These are phyloP conservation scores for Tanytarsus gracilentus DNA, from an alignment of 2,888 invertebrate genomes.

Conservation along the genomic window DNA sequence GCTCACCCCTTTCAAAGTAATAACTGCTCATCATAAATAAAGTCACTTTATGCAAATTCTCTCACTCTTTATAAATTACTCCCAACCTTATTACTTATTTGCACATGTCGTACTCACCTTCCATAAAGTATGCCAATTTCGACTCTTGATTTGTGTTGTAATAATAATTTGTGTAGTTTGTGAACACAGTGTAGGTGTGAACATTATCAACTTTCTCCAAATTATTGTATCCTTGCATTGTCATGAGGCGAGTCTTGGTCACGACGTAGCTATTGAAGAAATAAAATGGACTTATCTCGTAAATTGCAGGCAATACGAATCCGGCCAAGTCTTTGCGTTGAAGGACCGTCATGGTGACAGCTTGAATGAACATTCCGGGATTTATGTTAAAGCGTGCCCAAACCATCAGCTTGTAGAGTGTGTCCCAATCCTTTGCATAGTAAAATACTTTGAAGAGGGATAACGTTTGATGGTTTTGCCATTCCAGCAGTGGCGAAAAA, in stretches of 20 bases:
- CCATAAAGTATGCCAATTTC: conserved; percentile 25
- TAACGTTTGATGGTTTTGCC: conserved; percentile 45
- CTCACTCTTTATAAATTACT: too few species aligned
- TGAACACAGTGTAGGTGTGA: conserved; percentile 9
- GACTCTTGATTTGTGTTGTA: conserved; percentile 12
- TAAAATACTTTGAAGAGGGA: conserved; percentile 50
- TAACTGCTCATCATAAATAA: too few species aligned
- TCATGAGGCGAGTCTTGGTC: conserved; percentile 55
- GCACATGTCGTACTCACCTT: too few species aligned
- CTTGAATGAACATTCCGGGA: conserved; percentile 64
- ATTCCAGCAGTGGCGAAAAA: conserved; percentile 42
- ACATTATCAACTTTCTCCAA: conserved; percentile 5
- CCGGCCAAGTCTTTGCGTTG: conserved; percentile 58
- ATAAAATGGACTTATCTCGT: conserved; percentile 68
- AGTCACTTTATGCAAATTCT: too few species aligned
- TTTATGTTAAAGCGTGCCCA: conserved; percentile 64
- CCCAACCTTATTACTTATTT: too few species aligned
- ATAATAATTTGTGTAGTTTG: conserved; percentile 23
- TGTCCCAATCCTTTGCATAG: conserved; percentile 52
- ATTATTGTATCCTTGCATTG: conserved; percentile 41
- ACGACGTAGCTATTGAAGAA: conserved; percentile 65
- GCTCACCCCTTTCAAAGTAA: too few species aligned
- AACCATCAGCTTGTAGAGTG: conserved; percentile 47
- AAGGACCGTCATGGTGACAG: conserved; percentile 56
- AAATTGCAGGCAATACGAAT: conserved; percentile 59